Base-by-base conservation (phyloP, 1,140 invertebrate genomes). In the Ceratosolen fusciceps region DNA sequence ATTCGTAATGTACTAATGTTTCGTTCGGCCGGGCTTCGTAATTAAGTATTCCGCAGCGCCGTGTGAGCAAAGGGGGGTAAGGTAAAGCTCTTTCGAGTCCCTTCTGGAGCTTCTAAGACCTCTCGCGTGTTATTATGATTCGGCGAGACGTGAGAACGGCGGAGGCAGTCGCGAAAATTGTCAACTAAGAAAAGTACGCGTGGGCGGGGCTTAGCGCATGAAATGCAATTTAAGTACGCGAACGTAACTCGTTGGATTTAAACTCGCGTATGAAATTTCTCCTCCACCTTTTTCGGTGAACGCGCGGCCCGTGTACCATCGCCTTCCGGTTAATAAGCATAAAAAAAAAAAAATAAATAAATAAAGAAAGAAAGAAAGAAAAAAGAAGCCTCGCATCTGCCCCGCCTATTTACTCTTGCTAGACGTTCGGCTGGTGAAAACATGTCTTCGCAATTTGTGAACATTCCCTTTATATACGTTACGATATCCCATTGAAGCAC, bases 121-220 rank as follows among this genome's bases (percentile, higher is more conserved):
- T n/a, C n/a, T n/a, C n/a, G n/a, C n/a, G n/a, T n/a, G n/a, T n/a
- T n/a, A n/a, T n/a, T n/a, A n/a, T n/a, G n/a, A n/a, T n/a, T n/a
- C n/a, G n/a, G n/a, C n/a, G n/a, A n/a, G n/a, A n/a, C n/a, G n/a
- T n/a, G n/a, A n/a, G n/a, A n/a, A n/a, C n/a, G n/a, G n/a, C n/a
- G n/a, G n/a, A n/a, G n/a, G n/a, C n/a, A 12, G 37, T 67, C 3
- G 62, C n/a, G 62, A 67, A 65, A 67, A 67, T 67, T 67, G 62
- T 67, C 62, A 67, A 19, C 62, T 8, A 39, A 39, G 62, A 67
- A 67, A 67, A 39, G 8, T 31, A 4, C 37, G 19, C 5, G 31
- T 19, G 19, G n/a, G 60, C 34, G 60, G 34, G 60, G 34, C 37
- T 67, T 67, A 67, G 19, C 39, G 24, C 67, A 47, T 47, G 39